These are phyloP conservation scores for Fulmarus glacialis DNA, from an alignment of 2,113 vertebrate species.

Conservation along the genomic window DNA sequence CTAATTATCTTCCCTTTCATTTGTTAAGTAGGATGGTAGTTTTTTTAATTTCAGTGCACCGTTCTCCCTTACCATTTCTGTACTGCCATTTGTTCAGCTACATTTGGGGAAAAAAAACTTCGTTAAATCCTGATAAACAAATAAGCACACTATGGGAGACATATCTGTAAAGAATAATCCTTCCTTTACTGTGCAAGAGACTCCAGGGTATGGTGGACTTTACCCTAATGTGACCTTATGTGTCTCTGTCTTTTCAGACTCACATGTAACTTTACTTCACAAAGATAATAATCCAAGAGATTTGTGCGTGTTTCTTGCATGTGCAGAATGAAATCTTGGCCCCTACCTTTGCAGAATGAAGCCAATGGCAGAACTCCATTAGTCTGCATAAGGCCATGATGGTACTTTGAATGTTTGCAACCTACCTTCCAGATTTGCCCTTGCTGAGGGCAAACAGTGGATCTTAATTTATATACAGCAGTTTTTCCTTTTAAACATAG, in stretches of 20 bases:
- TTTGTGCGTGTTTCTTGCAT: rapidly evolving
- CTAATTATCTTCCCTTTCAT: neutral
- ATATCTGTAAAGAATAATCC: neutral
- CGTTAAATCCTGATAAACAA: neutral
- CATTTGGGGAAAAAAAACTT: neutral
- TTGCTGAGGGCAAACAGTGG: neutral
- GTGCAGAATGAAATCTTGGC: neutral
- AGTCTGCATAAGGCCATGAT: neutral
- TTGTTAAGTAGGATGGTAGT: neutral
- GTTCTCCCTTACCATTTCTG: neutral
- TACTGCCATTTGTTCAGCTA: neutral
- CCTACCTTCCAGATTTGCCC: neutral
- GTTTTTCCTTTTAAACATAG: neutral
- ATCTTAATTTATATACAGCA: neutral
- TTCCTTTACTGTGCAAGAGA: neutral
- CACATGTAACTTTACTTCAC: neutral
- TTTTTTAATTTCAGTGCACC: neutral
- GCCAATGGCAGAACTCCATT: neutral
- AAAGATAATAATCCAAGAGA: neutral
- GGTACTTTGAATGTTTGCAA: neutral
- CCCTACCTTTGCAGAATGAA: neutral
- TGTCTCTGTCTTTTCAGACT: neutral
- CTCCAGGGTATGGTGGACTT: neutral
- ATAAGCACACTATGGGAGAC: neutral
- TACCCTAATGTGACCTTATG: neutral